Conservation (phyloP, 1,140 invertebrate species). For the Cecropterus lyciades region DNA sequence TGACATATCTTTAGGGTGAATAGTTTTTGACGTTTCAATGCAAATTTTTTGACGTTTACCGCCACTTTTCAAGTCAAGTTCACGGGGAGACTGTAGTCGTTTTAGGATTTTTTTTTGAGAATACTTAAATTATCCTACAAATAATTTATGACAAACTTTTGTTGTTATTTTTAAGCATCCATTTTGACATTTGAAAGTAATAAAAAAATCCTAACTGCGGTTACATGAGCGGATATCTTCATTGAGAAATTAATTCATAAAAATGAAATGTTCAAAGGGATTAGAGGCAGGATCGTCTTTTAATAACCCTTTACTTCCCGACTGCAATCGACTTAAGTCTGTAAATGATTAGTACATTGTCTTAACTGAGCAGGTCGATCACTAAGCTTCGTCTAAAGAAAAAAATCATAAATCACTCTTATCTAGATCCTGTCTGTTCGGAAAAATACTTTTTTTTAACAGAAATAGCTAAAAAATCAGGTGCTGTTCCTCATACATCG, state of each 20-base stretch:
- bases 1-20: slow-evolving; percentile 12
- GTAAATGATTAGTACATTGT: not conserved
- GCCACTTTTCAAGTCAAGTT: too few species aligned
- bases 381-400: not conserved
- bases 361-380: not conserved
- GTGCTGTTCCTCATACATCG: too few species aligned
- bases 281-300: not conserved
- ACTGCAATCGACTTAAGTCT: not conserved
- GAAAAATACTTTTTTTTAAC: too few species aligned
- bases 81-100: too few species aligned
- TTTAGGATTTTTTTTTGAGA: too few species aligned
- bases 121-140: too few species aligned
- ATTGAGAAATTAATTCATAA: not conserved
- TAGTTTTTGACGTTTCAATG: not conserved
- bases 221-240: not conserved
- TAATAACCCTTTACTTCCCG: slow-evolving; percentile 1
- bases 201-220: not conserved
- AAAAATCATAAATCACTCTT: too few species aligned
- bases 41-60: too few species aligned
- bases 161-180: too few species aligned
- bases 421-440: too few species aligned
- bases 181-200: not conserved
- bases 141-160: too few species aligned
- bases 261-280: not conserved
- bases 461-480: too few species aligned